Evolutionary conservation across 1,140 invertebrate species (phyloP), one percentile per base, ranked within the genome.

Genomic region (Diorhabda elongata): DNA sequence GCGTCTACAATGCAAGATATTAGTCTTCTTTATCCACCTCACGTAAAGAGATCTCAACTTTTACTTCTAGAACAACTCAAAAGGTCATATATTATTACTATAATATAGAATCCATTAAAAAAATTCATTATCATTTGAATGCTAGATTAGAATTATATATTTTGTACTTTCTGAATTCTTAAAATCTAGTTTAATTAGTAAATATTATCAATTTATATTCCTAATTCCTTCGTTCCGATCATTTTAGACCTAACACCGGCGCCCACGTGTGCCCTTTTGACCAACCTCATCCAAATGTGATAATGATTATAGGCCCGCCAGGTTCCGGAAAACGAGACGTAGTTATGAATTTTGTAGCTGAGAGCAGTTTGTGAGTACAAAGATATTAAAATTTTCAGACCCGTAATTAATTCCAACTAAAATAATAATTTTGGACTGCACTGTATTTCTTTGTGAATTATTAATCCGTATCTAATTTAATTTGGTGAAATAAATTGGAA

Each of bases 221-320:
- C 0, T 26, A 26, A 26, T 26, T 26, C 26, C 26, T 26, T 26
- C 26, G 26, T 26, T 26, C n/a, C n/a, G 6, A 52, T 52, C n/a
- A 3, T 52, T 52, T 3, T 52, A 52, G 59, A 42, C 74, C 75
- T 2, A 43, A 66, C 8, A 67, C 75, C 8, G 67, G 67, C 41
- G 44, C 64, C 8, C 67, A 66, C 44, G 59, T 75, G n/a, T 57
- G 71, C 6, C 74, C 77, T 11, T 72, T 70, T 56, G 70, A 71
- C 42, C 60, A 61, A 42, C 69, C 74, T 9, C 68, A 71, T 4
- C 64, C 69, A 9, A 70, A 71, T 8, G 68, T 77, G n/a, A 74
- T 78, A 57, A 66, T 77, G 9, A 43, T 78, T 7, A 74, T 78
- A 0, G 76, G 77, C 2, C 72, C 75, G 3, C 68, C 69, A 56